Percentiles rank a stretch among this genome's conserved stretches.
Evolutionary conservation across 2,888 invertebrate species (phyloP).

Genomic region (Eulithis testata): DNA sequence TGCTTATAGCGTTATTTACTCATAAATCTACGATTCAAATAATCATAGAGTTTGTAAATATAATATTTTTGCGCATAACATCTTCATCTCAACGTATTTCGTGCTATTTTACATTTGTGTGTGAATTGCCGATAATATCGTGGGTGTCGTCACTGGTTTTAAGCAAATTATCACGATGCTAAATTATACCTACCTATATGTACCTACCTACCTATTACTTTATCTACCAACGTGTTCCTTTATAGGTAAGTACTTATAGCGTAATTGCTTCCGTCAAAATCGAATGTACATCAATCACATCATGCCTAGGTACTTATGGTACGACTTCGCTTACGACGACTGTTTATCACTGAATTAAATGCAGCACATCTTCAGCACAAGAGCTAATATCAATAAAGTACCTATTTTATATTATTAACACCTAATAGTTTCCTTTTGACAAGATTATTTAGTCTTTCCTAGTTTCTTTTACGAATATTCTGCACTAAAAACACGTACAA

Average conservation of each 20-base stretch:
- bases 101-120: slow-evolving; percentile 30
- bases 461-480: too few species aligned
- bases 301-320: too few species aligned
- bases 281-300: not conserved
- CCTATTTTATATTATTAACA: too few species aligned
- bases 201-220: not conserved
- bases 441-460: too few species aligned
- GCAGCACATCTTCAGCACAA: too few species aligned
- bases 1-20: not conserved
- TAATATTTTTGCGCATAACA: slow-evolving; percentile 28
- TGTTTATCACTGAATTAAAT: not conserved
- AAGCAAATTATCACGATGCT: slow-evolving; percentile 39
- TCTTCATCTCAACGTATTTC: slow-evolving; percentile 29
- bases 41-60: not conserved
- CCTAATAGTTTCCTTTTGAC: too few species aligned
- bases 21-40: not conserved
- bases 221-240: not conserved
- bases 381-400: too few species aligned
- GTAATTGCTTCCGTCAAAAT: not conserved
- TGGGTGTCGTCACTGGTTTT: slow-evolving; percentile 38
- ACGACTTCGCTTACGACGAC: not conserved
- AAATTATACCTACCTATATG: slow-evolving; percentile 6
- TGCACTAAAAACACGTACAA: too few species aligned
- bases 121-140: slow-evolving; percentile 36
- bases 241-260: not conserved